Percentiles rank a stretch among this genome's conserved stretches.
phyloP scores from a whole-genome alignment of 1,140 invertebrate genomes.

The Odontomachus brunneus region DNA sequence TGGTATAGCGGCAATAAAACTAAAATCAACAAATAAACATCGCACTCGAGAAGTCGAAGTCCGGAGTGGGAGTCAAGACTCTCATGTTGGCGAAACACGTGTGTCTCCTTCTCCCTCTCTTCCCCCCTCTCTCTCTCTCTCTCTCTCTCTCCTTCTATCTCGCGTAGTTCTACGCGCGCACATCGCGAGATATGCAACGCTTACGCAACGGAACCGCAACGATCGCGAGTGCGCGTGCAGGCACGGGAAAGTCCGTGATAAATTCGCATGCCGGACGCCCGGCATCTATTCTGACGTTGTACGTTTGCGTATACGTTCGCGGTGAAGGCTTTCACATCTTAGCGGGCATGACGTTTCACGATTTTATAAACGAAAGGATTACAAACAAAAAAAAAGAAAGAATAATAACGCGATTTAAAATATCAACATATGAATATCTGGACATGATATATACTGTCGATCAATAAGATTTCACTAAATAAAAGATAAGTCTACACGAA shows the following conservation, averaged over 20 bases:
- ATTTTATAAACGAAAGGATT: too few relatives aligned
- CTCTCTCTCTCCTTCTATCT: slow-evolving; percentile 20
- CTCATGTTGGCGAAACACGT: slow-evolving; percentile 21
- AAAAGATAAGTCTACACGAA: too few relatives aligned
- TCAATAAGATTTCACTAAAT: too few relatives aligned
- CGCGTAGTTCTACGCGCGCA: slow-evolving; percentile 8
- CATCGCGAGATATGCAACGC: slow-evolving; percentile 47
- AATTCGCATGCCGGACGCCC: slow-evolving; percentile 12
- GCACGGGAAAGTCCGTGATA: slow-evolving; percentile 47
- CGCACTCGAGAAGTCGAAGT: too few relatives aligned
- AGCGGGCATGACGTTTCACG: neutral
- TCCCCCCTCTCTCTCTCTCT: too few relatives aligned
- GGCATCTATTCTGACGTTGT: neutral
- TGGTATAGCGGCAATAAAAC: too few relatives aligned
- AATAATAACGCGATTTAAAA: too few relatives aligned
- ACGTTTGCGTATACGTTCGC: neutral
- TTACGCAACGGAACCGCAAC: slow-evolving; percentile 44
- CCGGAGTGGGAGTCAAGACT: neutral
- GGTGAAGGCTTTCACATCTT: neutral
- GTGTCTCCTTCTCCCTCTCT: too few relatives aligned
- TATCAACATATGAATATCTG: too few relatives aligned
- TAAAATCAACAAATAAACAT: too few relatives aligned
- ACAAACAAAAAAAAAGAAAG: too few relatives aligned
- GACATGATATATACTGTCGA: too few relatives aligned
- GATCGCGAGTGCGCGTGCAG: slow-evolving; percentile 1